A percentile compares a stretch with the other conserved stretches of the same genome.
phyloP scores from a whole-genome alignment of 2,113 vertebrate species.

The Zosterops lateralis region DNA sequence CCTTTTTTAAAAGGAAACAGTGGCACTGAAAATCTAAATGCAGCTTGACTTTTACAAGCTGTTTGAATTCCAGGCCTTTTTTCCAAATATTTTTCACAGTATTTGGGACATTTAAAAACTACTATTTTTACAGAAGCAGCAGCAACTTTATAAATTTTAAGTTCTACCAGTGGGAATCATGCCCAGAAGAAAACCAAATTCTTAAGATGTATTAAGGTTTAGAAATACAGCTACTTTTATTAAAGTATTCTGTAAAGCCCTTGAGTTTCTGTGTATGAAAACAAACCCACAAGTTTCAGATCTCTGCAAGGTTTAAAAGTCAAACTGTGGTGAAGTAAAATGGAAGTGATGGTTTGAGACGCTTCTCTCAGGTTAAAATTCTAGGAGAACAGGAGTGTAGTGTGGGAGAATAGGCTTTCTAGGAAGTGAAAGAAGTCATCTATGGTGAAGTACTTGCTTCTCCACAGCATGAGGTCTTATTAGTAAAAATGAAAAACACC shows the following conservation, averaged over 20 bases:
- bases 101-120: neutral
- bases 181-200: neutral
- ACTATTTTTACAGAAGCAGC: neutral
- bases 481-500: neutral
- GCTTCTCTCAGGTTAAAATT: neutral
- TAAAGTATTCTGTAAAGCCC: neutral
- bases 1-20: neutral
- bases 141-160: neutral
- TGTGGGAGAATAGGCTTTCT: neutral
- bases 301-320: neutral
- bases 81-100: neutral
- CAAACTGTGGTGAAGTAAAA: neutral
- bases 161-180: neutral
- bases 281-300: neutral
- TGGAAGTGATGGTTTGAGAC: neutral
- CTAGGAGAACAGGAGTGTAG: neutral
- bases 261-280: neutral
- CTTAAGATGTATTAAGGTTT: neutral
- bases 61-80: neutral
- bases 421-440: neutral
- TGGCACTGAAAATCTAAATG: neutral
- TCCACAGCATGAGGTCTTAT: neutral
- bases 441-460: neutral
- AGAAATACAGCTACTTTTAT: neutral
- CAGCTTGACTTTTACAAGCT: neutral